Evolutionary conservation across 2,797 vertebrate species (phyloP).

Genomic region (Chelon auratus): DNA sequence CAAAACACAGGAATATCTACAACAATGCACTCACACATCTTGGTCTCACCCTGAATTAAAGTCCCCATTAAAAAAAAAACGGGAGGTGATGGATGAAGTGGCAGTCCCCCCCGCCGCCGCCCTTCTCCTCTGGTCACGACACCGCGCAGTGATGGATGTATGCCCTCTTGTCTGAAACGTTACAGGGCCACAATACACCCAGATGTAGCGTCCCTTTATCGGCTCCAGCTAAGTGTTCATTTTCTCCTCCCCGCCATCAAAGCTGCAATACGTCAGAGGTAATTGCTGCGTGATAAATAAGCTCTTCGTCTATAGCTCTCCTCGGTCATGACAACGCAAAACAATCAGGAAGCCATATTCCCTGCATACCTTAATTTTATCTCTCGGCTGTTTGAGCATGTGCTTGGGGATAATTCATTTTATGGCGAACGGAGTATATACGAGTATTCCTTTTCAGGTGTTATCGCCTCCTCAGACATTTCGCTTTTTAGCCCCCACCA

Average conservation of each 20-base stretch:
- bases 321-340: slow-evolving; percentile 49
- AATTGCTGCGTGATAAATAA: slow-evolving; percentile 68
- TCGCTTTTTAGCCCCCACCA: slow-evolving; percentile 31
- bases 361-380: slow-evolving; percentile 30
- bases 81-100: slow-evolving; percentile 27
- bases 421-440: slow-evolving; percentile 51
- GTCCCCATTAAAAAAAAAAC: slow-evolving; percentile 23
- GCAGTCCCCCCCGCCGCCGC: not conserved
- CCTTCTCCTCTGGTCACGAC: slow-evolving; percentile 28
- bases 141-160: slow-evolving; percentile 46
- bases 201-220: slow-evolving; percentile 67
- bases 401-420: slow-evolving; percentile 49
- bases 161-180: slow-evolving; percentile 33
- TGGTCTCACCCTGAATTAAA: slow-evolving; percentile 3
- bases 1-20: slow-evolving; percentile 11
- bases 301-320: slow-evolving; percentile 54
- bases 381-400: slow-evolving; percentile 11
- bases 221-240: slow-evolving; percentile 66
- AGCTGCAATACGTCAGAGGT: slow-evolving; percentile 50
- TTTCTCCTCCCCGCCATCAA: slow-evolving; percentile 52
- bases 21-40: not conserved
- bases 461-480: slow-evolving; percentile 61
- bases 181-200: slow-evolving; percentile 51
- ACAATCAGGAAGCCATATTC: slow-evolving; percentile 29
- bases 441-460: slow-evolving; percentile 68